These are phyloP conservation scores for Apteryx owenii DNA, from an alignment of 2,113 vertebrate genomes.

Conservation along the genomic window DNA sequence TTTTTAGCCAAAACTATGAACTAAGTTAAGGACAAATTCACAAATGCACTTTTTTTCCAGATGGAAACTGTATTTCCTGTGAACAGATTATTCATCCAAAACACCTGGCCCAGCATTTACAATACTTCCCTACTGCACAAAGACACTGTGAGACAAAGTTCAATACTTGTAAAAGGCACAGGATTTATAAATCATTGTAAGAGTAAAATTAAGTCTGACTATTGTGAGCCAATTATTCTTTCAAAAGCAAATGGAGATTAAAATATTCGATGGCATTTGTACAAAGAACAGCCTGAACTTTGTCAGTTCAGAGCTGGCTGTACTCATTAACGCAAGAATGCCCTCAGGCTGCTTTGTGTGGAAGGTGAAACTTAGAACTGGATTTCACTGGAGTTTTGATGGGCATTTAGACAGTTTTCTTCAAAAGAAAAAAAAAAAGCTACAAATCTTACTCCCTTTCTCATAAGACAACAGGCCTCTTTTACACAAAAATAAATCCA, in stretches of 20 bases:
- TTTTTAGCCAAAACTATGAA: not conserved
- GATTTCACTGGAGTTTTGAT: not conserved
- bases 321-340: slow-evolving; percentile 62
- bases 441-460: not conserved
- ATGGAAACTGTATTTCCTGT: not conserved
- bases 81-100: not conserved
- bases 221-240: slow-evolving; percentile 25
- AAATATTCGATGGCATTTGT: slow-evolving; percentile 26
- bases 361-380: not conserved
- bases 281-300: slow-evolving; percentile 70
- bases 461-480: not conserved
- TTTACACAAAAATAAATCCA: not conserved
- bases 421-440: not conserved
- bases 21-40: not conserved
- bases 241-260: slow-evolving; percentile 51
- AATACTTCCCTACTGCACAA: not conserved
- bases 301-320: slow-evolving; percentile 49
- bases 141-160: not conserved
- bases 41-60: not conserved
- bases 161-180: not conserved
- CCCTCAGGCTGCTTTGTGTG: slow-evolving; percentile 34
- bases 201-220: not conserved
- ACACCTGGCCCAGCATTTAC: not conserved
- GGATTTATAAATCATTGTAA: not conserved
- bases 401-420: not conserved